These are phyloP conservation scores for Hemicordylus capensis DNA, from an alignment of 2,113 vertebrate species.

Conservation along the genomic window DNA sequence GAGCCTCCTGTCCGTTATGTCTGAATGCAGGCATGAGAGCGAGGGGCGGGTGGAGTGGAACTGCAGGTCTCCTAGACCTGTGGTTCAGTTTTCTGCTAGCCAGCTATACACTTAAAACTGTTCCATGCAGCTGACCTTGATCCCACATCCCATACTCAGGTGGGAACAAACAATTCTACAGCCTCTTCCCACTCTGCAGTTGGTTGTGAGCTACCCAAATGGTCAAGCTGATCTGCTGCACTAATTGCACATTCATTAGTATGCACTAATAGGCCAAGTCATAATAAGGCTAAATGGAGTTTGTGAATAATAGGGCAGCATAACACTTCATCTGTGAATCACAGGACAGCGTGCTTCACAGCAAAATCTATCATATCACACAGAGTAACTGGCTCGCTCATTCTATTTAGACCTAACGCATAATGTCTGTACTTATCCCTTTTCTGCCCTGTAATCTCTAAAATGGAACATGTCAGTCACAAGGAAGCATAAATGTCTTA, in stretches of 20 bases:
- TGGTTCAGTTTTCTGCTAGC: neutral
- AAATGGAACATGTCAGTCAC: neutral
- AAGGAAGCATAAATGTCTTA: neutral
- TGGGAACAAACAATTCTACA: neutral
- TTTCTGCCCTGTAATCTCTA: neutral
- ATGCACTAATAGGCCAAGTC: neutral
- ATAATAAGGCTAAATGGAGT: neutral
- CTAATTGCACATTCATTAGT: neutral
- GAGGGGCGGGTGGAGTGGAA: no score
- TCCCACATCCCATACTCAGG: neutral
- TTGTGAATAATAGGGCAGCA: neutral
- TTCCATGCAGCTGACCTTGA: neutral
- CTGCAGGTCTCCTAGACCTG: no score
- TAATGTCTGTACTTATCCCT: neutral
- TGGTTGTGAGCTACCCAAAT: neutral
- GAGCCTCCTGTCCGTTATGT: no score
- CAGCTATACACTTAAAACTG: neutral
- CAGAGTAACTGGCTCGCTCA: no score
- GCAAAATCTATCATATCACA: neutral
- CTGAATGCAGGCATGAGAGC: no score
- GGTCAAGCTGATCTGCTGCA: neutral
- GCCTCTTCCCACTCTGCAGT: neutral
- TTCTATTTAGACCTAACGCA: neutral
- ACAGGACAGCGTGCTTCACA: neutral
- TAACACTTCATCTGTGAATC: neutral